Evolutionary conservation across 2,888 invertebrate genomes (phyloP).

Genomic region (Kuschelorhynchus macadamiae): DNA sequence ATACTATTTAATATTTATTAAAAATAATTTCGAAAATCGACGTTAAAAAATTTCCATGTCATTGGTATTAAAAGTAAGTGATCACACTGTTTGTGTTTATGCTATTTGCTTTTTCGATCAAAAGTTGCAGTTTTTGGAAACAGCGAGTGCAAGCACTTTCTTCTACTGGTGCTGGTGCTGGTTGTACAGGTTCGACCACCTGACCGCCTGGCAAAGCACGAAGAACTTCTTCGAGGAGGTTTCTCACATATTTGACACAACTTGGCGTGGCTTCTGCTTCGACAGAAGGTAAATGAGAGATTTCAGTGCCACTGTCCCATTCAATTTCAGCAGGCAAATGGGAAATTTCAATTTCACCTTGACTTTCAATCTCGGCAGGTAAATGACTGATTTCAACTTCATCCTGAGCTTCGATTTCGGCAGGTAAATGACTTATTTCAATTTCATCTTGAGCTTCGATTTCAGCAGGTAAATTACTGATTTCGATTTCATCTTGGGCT

Average conservation of each 20-base stretch:
- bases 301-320: not conserved
- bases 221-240: conserved; percentile 29
- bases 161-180: no score
- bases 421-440: conserved; percentile 27
- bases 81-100: no score
- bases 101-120: no score
- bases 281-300: conserved; percentile 26
- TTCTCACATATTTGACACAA: conserved; percentile 36
- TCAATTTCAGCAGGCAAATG: conserved; percentile 26
- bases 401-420: not conserved
- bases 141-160: no score
- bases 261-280: conserved; percentile 22
- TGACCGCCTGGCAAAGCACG: conserved; percentile 19
- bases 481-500: not conserved
- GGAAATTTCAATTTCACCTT: not conserved
- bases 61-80: no score
- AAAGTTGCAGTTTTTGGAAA: no score
- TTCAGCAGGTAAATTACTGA: conserved; percentile 15
- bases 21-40: no score
- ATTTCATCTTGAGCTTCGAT: not conserved
- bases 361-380: conserved; percentile 8
- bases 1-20: no score
- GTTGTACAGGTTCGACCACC: no score
- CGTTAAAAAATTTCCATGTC: no score
- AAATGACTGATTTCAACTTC: conserved; percentile 17